Evolutionary conservation across 2,888 invertebrate species (phyloP).

Genomic region (Melanostoma scalare): DNA sequence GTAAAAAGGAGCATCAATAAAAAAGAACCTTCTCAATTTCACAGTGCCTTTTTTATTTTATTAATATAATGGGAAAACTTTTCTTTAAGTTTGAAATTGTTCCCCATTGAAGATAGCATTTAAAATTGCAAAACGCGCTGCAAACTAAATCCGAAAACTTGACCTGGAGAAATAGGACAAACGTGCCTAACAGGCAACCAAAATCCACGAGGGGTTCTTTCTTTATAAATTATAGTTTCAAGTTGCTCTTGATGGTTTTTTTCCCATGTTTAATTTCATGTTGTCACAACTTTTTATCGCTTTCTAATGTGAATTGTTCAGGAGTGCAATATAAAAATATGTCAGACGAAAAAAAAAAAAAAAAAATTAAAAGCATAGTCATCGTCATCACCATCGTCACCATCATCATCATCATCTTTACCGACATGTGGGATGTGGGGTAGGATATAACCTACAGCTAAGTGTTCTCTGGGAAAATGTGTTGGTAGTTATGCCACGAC

Average conservation of each 20-base stretch:
- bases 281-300: constrained; percentile 58
- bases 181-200: constrained; percentile 74
- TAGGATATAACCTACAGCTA: constrained; percentile 12
- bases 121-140: constrained; percentile 20
- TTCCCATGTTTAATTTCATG: constrained; percentile 44
- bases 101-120: constrained; percentile 47
- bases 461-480: constrained; percentile 7
- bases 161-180: constrained; percentile 74
- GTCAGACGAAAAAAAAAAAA: constrained; percentile 26
- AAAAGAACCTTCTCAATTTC: constrained; percentile 16
- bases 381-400: constrained; percentile 29
- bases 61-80: constrained; percentile 57
- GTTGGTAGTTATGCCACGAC: neutral
- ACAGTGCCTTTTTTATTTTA: neutral
- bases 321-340: constrained; percentile 51
- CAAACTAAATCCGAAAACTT: constrained; percentile 65
- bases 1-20: neutral
- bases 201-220: constrained; percentile 46
- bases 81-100: constrained; percentile 45
- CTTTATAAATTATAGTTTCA: constrained; percentile 53
- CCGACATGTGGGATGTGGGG: constrained; percentile 36
- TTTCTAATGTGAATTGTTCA: constrained; percentile 46
- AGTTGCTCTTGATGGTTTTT: constrained; percentile 30
- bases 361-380: constrained; percentile 25
- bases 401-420: constrained; percentile 6